Evolutionary conservation across 35 echinoderm and acorn worm genomes (phyloP).

Genomic region (Strongylocentrotus purpuratus): DNA sequence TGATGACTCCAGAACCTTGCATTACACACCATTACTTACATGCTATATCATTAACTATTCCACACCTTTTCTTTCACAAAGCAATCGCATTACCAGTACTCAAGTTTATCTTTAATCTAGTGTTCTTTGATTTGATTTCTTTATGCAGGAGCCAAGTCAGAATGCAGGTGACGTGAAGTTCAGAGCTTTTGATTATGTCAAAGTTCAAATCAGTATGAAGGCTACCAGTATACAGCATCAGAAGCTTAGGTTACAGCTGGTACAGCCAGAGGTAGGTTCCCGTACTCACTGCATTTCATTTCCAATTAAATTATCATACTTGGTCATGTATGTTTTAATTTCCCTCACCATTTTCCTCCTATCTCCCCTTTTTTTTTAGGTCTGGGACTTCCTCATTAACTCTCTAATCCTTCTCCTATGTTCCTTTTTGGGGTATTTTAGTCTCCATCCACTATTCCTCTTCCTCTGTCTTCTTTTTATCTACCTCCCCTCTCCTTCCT

Average conservation of each 20-base stretch:
- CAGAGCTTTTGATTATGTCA: slow-evolving; percentile 80
- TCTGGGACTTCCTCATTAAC: not conserved
- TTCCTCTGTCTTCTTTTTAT: too few relatives aligned
- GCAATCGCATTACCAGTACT: too few relatives aligned
- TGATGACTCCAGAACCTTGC: too few relatives aligned
- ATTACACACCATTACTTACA: too few relatives aligned
- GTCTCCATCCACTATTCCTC: too few relatives aligned
- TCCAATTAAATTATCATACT: not conserved
- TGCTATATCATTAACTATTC: too few relatives aligned
- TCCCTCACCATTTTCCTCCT: too few relatives aligned
- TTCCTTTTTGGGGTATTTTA: not conserved
- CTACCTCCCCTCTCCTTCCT: too few relatives aligned
- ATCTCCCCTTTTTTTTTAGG: not conserved
- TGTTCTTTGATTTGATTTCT: not conserved
- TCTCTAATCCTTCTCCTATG: not conserved
- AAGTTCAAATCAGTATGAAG: slow-evolving; percentile 90
- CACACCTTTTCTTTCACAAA: too few relatives aligned
- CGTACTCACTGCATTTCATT: not conserved
- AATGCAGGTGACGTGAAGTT: slow-evolving; percentile 76
- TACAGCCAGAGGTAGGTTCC: slow-evolving; percentile 75
- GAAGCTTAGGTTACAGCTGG: slow-evolving; percentile 63
- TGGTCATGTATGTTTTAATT: too few relatives aligned
- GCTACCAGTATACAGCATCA: slow-evolving; percentile 87
- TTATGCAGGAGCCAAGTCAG: slow-evolving; percentile 77
- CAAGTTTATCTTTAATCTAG: too few relatives aligned